phyloP scores from a whole-genome alignment of 2,113 vertebrate genomes.

The Melanocharis versteri region DNA sequence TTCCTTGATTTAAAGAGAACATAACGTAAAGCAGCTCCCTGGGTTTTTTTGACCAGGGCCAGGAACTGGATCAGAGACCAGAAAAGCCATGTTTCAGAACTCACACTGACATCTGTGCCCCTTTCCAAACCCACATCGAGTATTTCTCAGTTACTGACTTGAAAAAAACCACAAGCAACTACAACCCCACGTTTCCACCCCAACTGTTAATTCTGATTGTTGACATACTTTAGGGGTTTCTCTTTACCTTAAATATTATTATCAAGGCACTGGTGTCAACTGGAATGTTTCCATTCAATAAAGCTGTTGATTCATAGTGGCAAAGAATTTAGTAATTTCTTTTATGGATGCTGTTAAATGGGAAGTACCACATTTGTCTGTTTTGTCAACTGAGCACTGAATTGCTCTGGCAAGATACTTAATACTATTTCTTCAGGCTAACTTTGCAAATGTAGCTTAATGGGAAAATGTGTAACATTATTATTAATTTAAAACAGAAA shows the following conservation, averaged over 20 bases:
- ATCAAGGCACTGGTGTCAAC: neutral
- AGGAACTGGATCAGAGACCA: neutral
- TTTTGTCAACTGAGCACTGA: neutral
- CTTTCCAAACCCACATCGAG: neutral
- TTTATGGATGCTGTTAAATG: neutral
- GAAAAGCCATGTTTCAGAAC: neutral
- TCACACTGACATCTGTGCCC: neutral
- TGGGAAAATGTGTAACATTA: neutral
- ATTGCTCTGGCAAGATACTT: neutral
- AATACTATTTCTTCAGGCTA: neutral
- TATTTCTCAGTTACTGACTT: neutral
- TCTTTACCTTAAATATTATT: neutral
- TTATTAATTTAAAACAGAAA: constrained; percentile 26
- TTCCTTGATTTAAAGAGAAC: neutral
- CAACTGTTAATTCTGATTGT: neutral
- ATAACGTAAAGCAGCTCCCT: neutral
- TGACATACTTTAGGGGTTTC: neutral
- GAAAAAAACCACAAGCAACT: neutral
- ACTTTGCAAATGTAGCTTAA: neutral
- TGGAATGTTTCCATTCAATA: neutral
- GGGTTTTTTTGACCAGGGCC: neutral
- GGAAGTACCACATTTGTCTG: neutral
- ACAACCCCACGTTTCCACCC: neutral
- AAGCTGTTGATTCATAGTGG: neutral
- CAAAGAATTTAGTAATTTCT: neutral